phyloP scores from a whole-genome alignment of 1,140 invertebrate genomes.

The Aethina tumida region DNA sequence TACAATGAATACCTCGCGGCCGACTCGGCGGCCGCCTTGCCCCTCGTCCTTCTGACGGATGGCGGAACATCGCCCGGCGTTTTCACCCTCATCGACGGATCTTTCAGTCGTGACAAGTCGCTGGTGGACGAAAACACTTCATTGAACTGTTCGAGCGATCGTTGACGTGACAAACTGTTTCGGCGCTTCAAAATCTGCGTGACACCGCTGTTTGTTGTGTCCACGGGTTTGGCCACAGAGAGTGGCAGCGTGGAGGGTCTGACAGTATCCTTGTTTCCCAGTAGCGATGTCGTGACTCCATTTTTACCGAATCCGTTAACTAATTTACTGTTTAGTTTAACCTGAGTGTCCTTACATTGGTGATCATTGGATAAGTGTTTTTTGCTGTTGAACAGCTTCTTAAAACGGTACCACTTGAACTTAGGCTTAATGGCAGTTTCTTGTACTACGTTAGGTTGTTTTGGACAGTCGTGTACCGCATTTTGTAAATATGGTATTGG shows the following conservation, averaged over 20 bases:
- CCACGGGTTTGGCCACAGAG: conserved; percentile 20
- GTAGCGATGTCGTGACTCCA: conserved; percentile 30
- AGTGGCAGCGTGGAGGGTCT: conserved; percentile 33
- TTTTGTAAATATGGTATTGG: conserved; percentile 69
- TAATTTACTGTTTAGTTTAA: conserved; percentile 37
- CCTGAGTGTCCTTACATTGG: conserved; percentile 43
- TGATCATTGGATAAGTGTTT: conserved; percentile 10
- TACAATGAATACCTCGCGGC: conserved; percentile 63
- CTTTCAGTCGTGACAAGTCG: conserved; percentile 53
- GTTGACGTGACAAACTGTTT: conserved; percentile 40
- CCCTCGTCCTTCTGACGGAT: conserved; percentile 55
- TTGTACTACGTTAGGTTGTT: conserved; percentile 43
- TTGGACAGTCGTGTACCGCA: conserved; percentile 49
- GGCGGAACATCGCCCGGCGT: conserved; percentile 72
- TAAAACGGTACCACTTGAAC: conserved; percentile 32
- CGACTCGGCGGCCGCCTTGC: conserved; percentile 39
- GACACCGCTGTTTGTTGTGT: conserved; percentile 17
- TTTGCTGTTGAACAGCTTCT: conserved; percentile 31
- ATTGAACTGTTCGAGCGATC: conserved; percentile 57
- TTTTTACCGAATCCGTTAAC: conserved; percentile 27
- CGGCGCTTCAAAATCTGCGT: conserved; percentile 30
- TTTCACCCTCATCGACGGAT: conserved; percentile 65
- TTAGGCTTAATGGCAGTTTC: conserved; percentile 18
- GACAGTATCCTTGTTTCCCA: conserved; percentile 23
- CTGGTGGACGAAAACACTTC: conserved; percentile 50